phyloP scores from a whole-genome alignment of 2,113 vertebrate species.

The Empidonax alnorum region DNA sequence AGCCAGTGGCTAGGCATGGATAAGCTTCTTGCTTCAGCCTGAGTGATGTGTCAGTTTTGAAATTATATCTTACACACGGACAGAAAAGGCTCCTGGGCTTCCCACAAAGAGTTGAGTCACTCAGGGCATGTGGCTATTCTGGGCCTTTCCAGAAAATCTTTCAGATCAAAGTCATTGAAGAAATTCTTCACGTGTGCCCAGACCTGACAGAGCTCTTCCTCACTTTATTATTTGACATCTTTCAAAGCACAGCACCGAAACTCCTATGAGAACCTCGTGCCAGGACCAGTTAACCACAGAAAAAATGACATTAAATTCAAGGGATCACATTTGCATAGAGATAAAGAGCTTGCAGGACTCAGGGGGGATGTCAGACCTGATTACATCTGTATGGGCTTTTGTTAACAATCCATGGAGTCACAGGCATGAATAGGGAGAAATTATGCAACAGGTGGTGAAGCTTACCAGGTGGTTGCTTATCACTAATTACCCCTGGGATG shows the following conservation, averaged over 20 bases:
- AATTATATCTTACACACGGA: accelerated
- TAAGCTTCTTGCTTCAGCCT: neutral
- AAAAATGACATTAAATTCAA: neutral
- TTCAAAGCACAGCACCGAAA: neutral
- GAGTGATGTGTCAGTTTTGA: neutral
- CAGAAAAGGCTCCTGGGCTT: neutral
- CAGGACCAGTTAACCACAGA: neutral
- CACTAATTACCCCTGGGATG: neutral
- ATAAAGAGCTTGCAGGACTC: neutral
- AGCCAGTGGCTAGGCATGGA: neutral
- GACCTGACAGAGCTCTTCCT: neutral
- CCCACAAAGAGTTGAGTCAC: neutral
- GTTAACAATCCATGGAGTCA: neutral
- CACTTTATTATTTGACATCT: neutral
- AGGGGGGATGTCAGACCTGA: neutral
- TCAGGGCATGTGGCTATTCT: neutral
- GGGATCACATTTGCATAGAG: neutral
- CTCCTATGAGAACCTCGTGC: neutral
- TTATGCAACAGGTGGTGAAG: neutral
- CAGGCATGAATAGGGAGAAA: neutral
- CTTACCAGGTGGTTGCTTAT: neutral
- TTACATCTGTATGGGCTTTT: neutral
- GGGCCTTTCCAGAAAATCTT: neutral
- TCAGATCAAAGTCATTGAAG: neutral
- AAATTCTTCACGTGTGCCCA: neutral